These are phyloP conservation scores for Drosophila sordidula DNA, from an alignment of 2,888 invertebrate species.

Conservation along the genomic window DNA sequence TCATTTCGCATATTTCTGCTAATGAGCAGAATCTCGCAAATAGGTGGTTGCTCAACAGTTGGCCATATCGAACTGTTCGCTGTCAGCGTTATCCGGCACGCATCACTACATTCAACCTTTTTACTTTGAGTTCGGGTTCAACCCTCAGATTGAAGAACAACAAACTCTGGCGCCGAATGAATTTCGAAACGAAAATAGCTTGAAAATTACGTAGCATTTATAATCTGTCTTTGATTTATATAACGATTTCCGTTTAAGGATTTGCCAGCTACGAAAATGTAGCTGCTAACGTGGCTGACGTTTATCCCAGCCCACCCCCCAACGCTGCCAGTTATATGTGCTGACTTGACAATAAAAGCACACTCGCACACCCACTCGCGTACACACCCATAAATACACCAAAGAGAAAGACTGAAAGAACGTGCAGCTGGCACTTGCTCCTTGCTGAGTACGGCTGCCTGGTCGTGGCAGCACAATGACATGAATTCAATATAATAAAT, in stretches of 20 bases:
- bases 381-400: conserved; percentile 14
- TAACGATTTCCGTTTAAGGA: conserved; percentile 80
- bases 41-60: conserved; percentile 46
- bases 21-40: conserved; percentile 40
- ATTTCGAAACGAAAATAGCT: conserved; percentile 56
- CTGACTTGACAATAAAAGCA: conserved; percentile 78
- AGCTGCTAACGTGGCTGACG: conserved; percentile 46
- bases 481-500: conserved; percentile 81
- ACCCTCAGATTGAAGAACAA: conserved; percentile 25
- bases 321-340: conserved; percentile 62
- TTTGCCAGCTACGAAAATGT: conserved; percentile 44
- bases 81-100: conserved; percentile 16
- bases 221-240: conserved; percentile 82
- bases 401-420: conserved; percentile 19
- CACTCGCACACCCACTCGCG: conserved; percentile 41
- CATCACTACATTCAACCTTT: conserved; percentile 54
- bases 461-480: conserved; percentile 76
- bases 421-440: conserved; percentile 62
- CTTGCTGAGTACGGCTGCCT: conserved; percentile 55
- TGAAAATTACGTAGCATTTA: conserved; percentile 77
- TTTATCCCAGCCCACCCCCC: conserved; percentile 37
- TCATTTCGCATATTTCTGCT: conserved; percentile 38
- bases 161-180: conserved; percentile 7
- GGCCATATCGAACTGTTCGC: conserved; percentile 36
- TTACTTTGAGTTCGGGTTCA: conserved; percentile 18